A percentile compares a stretch with the other conserved stretches of the same genome.
Evolutionary conservation across 2,113 vertebrate species (phyloP).

Genomic region (Charadrius vociferus): DNA sequence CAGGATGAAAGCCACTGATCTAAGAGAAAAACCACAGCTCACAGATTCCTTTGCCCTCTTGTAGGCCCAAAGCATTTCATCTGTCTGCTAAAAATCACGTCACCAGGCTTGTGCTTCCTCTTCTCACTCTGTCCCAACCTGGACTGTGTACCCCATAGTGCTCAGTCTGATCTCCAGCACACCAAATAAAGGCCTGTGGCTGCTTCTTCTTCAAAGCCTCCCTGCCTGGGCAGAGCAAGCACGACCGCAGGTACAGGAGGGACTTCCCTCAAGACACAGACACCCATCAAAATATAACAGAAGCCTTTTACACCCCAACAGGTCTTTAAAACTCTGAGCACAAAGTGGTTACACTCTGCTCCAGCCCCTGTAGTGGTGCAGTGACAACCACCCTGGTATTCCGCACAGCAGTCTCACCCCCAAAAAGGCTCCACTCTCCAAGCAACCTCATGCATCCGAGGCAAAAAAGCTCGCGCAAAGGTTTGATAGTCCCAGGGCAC

Average conservation of each 20-base stretch:
- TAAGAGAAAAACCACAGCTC: neutral
- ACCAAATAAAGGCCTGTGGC: neutral
- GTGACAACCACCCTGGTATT: neutral
- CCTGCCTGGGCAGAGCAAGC: neutral
- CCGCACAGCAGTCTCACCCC: rapidly evolving
- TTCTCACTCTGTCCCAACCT: neutral
- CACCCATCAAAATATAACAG: rapidly evolving
- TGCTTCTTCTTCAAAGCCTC: neutral
- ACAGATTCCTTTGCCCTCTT: neutral
- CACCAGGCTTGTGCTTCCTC: neutral
- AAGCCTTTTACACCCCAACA: neutral
- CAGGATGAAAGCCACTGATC: neutral
- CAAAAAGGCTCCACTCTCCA: neutral
- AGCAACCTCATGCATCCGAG: neutral
- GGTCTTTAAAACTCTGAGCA: neutral
- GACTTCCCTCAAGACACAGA: rapidly evolving
- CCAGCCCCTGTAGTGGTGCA: neutral
- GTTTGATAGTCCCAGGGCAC: neutral
- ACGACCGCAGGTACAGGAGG: neutral
- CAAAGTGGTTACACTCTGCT: neutral
- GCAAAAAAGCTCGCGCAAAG: neutral
- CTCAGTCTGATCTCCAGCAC: neutral
- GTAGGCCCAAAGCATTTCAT: neutral
- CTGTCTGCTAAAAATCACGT: neutral
- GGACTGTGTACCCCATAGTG: rapidly evolving